Evolutionary conservation across 2,797 vertebrate species (phyloP), one percentile per base, ranked within the genome.

Genomic region (Enteromius viviparus): DNA sequence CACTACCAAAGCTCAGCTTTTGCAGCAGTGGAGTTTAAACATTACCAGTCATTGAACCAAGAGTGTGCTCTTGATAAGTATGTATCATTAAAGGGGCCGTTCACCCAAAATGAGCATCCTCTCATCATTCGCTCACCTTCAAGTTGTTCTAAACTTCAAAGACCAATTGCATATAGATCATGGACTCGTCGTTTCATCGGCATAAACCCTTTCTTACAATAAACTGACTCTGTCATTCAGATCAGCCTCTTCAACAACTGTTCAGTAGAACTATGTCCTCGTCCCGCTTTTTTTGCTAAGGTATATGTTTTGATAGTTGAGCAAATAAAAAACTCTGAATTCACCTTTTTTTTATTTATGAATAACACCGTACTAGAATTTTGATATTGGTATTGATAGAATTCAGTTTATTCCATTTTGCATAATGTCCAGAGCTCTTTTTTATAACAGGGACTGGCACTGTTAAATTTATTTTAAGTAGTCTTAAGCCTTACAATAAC

Each of bases 1-100:
- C 80, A 80, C 76, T 68, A 86, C 82, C 93, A 93, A 92, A 93
- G 94, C 95, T 92, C 87, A 92, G 90, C 92, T 94, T 93, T 92
- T 94, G 90, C 93, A 53, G 72, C 53, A 49, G 51, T 8, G 29
- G 29, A 78, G 82, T 83, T 84, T 83, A 78, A 86, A 82, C 70
- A 70, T 82, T 80, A 82, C 84, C 79, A 84, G 76, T 80, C 80
- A n/a, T n/a, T 64, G 80, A 55, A 32, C 60, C 69, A n/a, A 65
- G 65, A 64, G 78, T 1, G 6, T 26, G 9, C 40, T 37, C 49
- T 19, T 62, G 40, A 49, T 80, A 19, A 37, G 4, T 32, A 53
- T 55, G 40, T 47, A 42, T 76, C 15, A 0, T 75, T 66, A 76
- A 64, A 49, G 29, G 12, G 15, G 37, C 21, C 5, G 8, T 37